These are phyloP conservation scores for Heliconius sara DNA, from an alignment of 2,888 invertebrate species.

Conservation along the genomic window DNA sequence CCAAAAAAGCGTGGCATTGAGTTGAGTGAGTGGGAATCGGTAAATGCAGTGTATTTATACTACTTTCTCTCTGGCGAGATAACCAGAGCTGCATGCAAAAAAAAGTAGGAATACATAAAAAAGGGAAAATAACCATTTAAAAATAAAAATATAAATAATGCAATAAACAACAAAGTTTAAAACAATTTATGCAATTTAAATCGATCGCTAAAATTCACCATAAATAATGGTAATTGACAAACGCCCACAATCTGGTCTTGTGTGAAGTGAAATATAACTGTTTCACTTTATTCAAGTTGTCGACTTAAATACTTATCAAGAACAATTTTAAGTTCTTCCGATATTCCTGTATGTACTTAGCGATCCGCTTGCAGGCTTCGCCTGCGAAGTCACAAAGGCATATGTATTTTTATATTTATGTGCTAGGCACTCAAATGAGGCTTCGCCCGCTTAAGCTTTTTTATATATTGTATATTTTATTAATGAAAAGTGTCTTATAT, in stretches of 20 bases:
- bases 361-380: neutral
- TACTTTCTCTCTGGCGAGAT: neutral
- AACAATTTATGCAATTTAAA: conserved; percentile 11
- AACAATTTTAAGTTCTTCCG: neutral
- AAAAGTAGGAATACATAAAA: neutral
- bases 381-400: too few relatives aligned
- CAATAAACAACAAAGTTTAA: neutral
- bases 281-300: conserved; percentile 8
- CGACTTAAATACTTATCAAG: neutral
- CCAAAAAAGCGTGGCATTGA: neutral
- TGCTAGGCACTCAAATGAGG: too few relatives aligned
- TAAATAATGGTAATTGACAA: conserved; percentile 23
- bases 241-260: conserved; percentile 13
- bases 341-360: neutral
- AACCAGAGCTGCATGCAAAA: neutral
- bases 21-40: neutral
- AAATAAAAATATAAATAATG: neutral
- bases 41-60: neutral
- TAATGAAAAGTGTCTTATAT: too few relatives aligned
- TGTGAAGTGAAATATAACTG: conserved; percentile 21
- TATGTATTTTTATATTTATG: too few relatives aligned
- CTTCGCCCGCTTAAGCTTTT: too few relatives aligned
- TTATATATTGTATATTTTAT: too few relatives aligned
- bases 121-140: neutral
- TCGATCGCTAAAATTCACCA: conserved; percentile 1